Percentiles rank a stretch among this genome's conserved stretches.
phyloP scores from a whole-genome alignment of 2,797 vertebrate species.

The Enteromius anoplus region DNA sequence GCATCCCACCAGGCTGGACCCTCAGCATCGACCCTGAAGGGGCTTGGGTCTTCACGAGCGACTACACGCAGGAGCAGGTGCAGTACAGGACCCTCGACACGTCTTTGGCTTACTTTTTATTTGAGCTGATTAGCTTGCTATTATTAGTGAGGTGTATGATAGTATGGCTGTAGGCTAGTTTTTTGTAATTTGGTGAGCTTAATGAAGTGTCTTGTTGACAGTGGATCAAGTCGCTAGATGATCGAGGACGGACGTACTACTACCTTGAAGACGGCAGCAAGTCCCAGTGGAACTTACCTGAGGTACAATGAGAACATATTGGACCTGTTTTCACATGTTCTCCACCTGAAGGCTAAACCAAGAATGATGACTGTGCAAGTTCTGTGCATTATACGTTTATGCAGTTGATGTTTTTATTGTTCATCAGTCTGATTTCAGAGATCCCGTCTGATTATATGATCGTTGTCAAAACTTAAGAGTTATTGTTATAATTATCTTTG shows the following conservation, averaged over 20 bases:
- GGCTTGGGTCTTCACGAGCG: constrained; percentile 77
- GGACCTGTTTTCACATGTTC: neutral
- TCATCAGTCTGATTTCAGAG: neutral
- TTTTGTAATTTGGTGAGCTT: constrained; percentile 12
- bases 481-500: neutral
- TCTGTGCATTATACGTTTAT: neutral
- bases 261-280: constrained; percentile 80
- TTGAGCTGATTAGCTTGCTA: constrained; percentile 26
- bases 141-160: neutral
- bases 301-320: constrained; percentile 63
- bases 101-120: neutral
- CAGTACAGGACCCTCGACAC: constrained; percentile 59
- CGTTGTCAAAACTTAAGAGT: neutral
- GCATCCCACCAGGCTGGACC: constrained; percentile 77
- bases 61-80: constrained; percentile 80
- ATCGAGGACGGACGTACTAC: constrained; percentile 82
- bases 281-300: constrained; percentile 82
- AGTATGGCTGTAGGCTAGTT: constrained; percentile 19
- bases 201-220: constrained; percentile 63
- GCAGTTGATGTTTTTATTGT: neutral
- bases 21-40: constrained; percentile 74
- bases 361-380: neutral
- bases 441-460: neutral
- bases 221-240: constrained; percentile 87
- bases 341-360: neutral